Evolutionary conservation across 2,888 invertebrate genomes (phyloP).

Genomic region (Linnaemya tessellans): DNA sequence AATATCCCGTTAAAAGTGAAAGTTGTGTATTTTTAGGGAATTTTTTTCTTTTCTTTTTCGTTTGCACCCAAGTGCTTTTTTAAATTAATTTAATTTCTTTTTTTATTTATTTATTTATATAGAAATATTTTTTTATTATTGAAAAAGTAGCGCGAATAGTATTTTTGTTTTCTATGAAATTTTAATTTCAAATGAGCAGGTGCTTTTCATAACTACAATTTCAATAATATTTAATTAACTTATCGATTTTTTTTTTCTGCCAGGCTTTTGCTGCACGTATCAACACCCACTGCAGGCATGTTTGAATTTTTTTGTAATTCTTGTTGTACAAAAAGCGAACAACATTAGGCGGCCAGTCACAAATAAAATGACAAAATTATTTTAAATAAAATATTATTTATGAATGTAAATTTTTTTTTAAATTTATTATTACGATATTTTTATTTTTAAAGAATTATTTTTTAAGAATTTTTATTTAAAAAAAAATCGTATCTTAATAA

Average conservation of each 20-base stretch:
- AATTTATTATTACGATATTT: no score
- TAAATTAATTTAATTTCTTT: not conserved
- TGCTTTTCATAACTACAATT: slow-evolving; percentile 35
- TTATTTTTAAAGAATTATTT: no score
- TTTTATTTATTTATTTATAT: not conserved
- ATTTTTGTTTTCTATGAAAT: not conserved
- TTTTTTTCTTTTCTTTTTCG: slow-evolving; percentile 24
- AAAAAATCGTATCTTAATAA: no score
- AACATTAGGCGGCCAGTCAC: not conserved
- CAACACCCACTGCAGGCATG: not conserved
- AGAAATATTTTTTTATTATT: no score
- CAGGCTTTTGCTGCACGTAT: not conserved
- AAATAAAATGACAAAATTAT: not conserved
- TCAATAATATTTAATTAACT: slow-evolving; percentile 63
- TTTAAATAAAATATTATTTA: not conserved
- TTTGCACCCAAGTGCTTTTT: not conserved
- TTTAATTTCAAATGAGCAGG: not conserved
- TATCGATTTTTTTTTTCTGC: slow-evolving; percentile 65
- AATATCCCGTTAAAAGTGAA: slow-evolving; percentile 53
- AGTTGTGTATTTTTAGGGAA: slow-evolving; percentile 40
- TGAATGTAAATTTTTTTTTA: no score
- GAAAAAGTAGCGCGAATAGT: not conserved
- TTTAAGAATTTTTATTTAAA: no score
- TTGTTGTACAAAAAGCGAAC: not conserved
- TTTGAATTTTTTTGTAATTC: not conserved